Evolutionary conservation across 2,888 invertebrate species (phyloP).

Genomic region (Stenodema calcarata): DNA sequence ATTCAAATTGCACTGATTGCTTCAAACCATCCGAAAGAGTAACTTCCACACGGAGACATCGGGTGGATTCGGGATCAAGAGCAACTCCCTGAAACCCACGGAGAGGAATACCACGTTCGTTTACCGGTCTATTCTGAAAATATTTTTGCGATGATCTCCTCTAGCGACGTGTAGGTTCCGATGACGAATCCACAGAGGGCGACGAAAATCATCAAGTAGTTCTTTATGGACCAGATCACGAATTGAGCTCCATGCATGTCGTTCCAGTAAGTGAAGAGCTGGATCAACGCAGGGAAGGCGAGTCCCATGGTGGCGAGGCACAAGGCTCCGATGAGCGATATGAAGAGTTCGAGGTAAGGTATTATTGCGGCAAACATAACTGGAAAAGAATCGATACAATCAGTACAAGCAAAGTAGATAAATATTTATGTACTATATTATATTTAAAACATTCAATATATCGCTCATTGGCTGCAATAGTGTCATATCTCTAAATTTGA

Average conservation of each 20-base stretch:
- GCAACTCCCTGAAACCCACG: neutral
- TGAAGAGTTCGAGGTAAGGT: conserved; percentile 76
- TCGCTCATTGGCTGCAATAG: too few relatives aligned
- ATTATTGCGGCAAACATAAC: conserved; percentile 84
- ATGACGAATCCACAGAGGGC: conserved; percentile 73
- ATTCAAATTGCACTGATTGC: neutral
- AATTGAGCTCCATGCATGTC: conserved; percentile 65
- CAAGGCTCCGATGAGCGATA: conserved; percentile 85
- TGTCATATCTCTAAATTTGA: too few relatives aligned
- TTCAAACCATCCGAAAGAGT: neutral
- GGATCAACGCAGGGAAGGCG: conserved; percentile 88
- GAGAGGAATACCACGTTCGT: neutral
- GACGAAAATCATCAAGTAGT: conserved; percentile 66
- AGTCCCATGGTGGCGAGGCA: conserved; percentile 87
- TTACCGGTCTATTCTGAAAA: conserved; percentile 54
- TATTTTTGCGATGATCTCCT: conserved; percentile 70
- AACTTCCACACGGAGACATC: neutral
- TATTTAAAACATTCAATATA: too few relatives aligned
- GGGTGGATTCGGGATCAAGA: neutral
- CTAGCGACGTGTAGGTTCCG: conserved; percentile 74
- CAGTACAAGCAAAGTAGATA: too few relatives aligned
- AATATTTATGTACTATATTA: too few relatives aligned
- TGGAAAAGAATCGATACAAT: conserved; percentile 61
- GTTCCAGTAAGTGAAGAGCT: conserved; percentile 83
- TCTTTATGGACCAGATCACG: conserved; percentile 57